A percentile compares a stretch with the other conserved stretches of the same genome.
These are phyloP conservation scores for Etheostoma cragini DNA, from an alignment of 2,113 vertebrate genomes.

Conservation along the genomic window DNA sequence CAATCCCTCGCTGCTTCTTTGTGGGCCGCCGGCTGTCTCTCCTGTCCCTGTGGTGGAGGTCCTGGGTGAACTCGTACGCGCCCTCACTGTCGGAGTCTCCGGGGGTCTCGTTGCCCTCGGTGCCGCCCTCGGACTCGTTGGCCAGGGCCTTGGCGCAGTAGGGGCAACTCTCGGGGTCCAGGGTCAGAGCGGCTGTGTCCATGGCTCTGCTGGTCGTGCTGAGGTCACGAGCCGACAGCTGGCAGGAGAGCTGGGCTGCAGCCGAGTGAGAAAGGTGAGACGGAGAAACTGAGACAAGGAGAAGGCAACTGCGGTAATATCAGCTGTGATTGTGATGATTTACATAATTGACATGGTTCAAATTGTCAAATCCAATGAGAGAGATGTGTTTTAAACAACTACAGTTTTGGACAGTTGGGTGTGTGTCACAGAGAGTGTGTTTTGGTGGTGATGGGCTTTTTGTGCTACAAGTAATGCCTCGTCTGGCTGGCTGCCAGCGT, in stretches of 20 bases:
- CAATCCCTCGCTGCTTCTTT: conserved; percentile 75
- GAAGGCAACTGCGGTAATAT: not conserved
- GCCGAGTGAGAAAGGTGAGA: conserved; percentile 63
- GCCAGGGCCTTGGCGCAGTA: conserved; percentile 88
- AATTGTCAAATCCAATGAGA: conserved; percentile 24
- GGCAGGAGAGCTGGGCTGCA: conserved; percentile 88
- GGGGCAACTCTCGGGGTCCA: conserved; percentile 90
- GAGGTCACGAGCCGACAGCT: conserved; percentile 87
- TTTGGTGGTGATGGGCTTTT: conserved; percentile 19
- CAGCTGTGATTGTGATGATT: conserved; percentile 17
- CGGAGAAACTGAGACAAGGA: conserved; percentile 8
- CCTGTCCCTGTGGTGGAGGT: conserved; percentile 88
- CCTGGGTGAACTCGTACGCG: conserved; percentile 94
- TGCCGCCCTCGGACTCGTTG: conserved; percentile 83
- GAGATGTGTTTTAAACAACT: conserved; percentile 21
- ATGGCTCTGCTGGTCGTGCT: conserved; percentile 83
- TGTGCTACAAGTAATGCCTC: conserved; percentile 47
- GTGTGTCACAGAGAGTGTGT: conserved; percentile 19
- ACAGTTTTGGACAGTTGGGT: conserved; percentile 28
- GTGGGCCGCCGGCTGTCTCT: conserved; percentile 83
- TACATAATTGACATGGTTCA: conserved; percentile 1
- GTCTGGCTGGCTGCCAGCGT: conserved; percentile 28
- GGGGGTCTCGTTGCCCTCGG: conserved; percentile 84
- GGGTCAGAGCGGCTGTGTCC: conserved; percentile 82
- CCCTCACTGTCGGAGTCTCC: conserved; percentile 94